A percentile compares a stretch with the other conserved stretches of the same genome.
Conservation (phyloP, 1,140 invertebrate genomes). For the Drosophila tropicalis region DNA sequence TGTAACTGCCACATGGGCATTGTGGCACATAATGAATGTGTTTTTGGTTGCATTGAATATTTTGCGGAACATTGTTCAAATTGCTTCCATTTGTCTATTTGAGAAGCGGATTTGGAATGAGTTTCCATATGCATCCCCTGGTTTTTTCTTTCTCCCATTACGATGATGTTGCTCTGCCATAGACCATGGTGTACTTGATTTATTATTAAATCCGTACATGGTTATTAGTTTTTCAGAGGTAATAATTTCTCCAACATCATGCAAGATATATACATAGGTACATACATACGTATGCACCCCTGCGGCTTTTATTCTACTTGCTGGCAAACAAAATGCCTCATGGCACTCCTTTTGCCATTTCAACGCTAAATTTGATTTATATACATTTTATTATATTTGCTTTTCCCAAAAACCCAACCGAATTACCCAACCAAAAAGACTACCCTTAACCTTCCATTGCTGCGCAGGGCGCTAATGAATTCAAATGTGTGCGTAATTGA, state of each 20-base stretch:
- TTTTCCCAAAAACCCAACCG: slow-evolving; percentile 31
- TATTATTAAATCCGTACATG: slow-evolving; percentile 79
- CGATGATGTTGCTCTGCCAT: slow-evolving; percentile 6
- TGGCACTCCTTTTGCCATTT: slow-evolving; percentile 65
- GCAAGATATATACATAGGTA: neutral
- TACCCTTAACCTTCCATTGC: slow-evolving; percentile 44
- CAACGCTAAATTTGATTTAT: slow-evolving; percentile 79
- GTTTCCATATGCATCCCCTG: slow-evolving; percentile 10
- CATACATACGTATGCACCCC: slow-evolving; percentile 57
- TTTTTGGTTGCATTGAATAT: slow-evolving; percentile 30
- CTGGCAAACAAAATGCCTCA: slow-evolving; percentile 8
- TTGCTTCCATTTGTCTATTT: slow-evolving; percentile 65
- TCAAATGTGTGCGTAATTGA: slow-evolving; percentile 82
- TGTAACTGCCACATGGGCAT: slow-evolving; percentile 59
- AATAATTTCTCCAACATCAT: slow-evolving; percentile 60
- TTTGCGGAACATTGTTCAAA: slow-evolving; percentile 40
- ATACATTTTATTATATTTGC: slow-evolving; percentile 78
- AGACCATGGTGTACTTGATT: slow-evolving; percentile 56
- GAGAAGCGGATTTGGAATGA: slow-evolving; percentile 56
- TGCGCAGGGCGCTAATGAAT: slow-evolving; percentile 72
- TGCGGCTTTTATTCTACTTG: slow-evolving; percentile 34
- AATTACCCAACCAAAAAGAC: slow-evolving; percentile 29
- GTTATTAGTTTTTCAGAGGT: slow-evolving; percentile 78
- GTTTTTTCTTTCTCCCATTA: slow-evolving; percentile 26
- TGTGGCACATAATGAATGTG: slow-evolving; percentile 60